Evolutionary conservation across 2,797 vertebrate species (phyloP).

Genomic region (Siniperca obscura): DNA sequence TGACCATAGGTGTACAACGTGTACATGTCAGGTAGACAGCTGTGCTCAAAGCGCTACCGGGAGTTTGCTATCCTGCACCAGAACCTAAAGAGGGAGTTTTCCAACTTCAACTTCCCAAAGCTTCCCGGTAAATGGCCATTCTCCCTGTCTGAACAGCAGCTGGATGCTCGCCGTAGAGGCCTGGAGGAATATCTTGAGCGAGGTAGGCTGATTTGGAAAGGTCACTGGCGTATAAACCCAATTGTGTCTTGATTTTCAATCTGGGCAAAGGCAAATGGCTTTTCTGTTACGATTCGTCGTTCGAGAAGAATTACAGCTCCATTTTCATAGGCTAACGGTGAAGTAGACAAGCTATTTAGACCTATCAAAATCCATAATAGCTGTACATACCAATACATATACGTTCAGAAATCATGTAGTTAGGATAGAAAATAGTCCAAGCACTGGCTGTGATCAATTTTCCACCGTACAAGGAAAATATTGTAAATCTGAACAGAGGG

Average conservation of each 20-base stretch:
- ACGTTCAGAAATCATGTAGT: not conserved
- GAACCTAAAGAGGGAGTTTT: conserved; percentile 95
- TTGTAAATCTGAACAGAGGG: conserved; percentile 20
- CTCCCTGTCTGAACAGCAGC: conserved; percentile 95
- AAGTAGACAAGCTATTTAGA: not conserved
- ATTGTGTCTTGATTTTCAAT: not conserved
- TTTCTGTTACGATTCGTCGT: not conserved
- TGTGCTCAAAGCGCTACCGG: conserved; percentile 95
- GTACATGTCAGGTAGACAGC: conserved; percentile 95
- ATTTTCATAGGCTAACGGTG: not conserved
- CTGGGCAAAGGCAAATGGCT: not conserved
- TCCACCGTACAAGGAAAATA: not conserved
- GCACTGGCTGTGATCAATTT: conserved; percentile 3
- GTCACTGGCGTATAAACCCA: not conserved
- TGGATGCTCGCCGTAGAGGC: conserved; percentile 93
- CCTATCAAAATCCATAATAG: not conserved
- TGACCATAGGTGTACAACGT: conserved; percentile 92
- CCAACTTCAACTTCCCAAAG: conserved; percentile 95
- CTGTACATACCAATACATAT: not conserved
- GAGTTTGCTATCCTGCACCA: conserved; percentile 96
- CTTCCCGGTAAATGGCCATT: conserved; percentile 98
- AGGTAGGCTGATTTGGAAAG: conserved; percentile 70
- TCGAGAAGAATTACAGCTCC: not conserved
- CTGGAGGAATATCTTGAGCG: conserved; percentile 93
- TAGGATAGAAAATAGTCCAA: not conserved